These are phyloP conservation scores for Delia radicum DNA, from an alignment of 1,140 invertebrate genomes.

Conservation along the genomic window DNA sequence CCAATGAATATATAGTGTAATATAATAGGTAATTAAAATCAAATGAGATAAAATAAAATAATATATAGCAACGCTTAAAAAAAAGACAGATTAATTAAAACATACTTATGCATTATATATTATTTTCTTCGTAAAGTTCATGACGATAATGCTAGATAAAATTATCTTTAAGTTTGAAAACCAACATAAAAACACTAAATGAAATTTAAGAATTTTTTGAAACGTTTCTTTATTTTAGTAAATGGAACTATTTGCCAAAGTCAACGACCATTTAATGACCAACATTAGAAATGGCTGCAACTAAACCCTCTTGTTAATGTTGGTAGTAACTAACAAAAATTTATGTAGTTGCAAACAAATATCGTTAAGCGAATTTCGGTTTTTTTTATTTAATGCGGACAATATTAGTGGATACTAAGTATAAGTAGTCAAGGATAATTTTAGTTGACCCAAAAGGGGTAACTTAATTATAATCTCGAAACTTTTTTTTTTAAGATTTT, in stretches of 20 bases:
- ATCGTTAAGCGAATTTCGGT: too few relatives aligned
- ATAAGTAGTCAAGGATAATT: too few relatives aligned
- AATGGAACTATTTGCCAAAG: not conserved
- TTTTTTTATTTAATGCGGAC: too few relatives aligned
- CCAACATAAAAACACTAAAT: not conserved
- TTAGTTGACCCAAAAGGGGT: too few relatives aligned
- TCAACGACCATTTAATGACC: slow-evolving; percentile 15
- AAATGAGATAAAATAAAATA: not conserved
- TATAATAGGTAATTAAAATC: too few relatives aligned
- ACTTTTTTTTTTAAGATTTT: too few relatives aligned
- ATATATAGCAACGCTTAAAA: not conserved
- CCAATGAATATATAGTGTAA: too few relatives aligned
- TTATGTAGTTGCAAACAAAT: too few relatives aligned
- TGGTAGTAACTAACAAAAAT: not conserved
- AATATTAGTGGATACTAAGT: too few relatives aligned
- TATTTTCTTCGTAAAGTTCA: not conserved
- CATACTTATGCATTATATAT: not conserved
- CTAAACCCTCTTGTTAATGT: not conserved
- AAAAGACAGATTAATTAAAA: slow-evolving; percentile 3
- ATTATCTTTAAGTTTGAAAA: not conserved
- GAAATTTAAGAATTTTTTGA: not conserved
- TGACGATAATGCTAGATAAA: not conserved
- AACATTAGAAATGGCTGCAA: not conserved
- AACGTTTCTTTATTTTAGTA: not conserved
- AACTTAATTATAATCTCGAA: too few relatives aligned